A percentile compares a stretch with the other conserved stretches of the same genome.
Evolutionary conservation across 2,888 invertebrate species (phyloP).

Genomic region (Oxytorus armatus): DNA sequence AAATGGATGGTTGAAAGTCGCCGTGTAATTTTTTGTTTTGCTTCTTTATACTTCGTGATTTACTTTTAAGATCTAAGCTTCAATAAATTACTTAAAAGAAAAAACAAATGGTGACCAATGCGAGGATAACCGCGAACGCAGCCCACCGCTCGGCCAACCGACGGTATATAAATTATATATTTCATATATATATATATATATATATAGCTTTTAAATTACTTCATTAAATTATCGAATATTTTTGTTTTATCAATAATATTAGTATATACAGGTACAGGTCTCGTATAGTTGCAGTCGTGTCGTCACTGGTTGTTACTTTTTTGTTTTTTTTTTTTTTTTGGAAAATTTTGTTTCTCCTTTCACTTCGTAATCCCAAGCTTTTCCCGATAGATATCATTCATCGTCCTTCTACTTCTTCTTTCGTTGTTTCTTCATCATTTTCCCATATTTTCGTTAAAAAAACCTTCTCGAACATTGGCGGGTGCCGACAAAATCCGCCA

Average conservation of each 20-base stretch:
- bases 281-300: slow-evolving; percentile 85
- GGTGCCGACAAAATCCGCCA: slow-evolving; percentile 83
- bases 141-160: slow-evolving; percentile 76
- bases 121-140: slow-evolving; percentile 76
- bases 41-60: slow-evolving; percentile 34
- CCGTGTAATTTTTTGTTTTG: not conserved
- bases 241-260: slow-evolving; percentile 77
- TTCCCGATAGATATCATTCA: slow-evolving; percentile 13
- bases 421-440: not conserved
- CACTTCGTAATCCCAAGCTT: slow-evolving; percentile 33
- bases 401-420: slow-evolving; percentile 17
- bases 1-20: slow-evolving; percentile 19
- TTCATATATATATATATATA: slow-evolving; percentile 55
- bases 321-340: slow-evolving; percentile 62
- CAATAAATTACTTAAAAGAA: slow-evolving; percentile 73
- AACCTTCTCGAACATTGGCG: slow-evolving; percentile 74
- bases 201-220: slow-evolving; percentile 66
- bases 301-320: slow-evolving; percentile 82
- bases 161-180: slow-evolving; percentile 66
- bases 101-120: slow-evolving; percentile 43
- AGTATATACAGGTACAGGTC: slow-evolving; percentile 85
- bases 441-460: slow-evolving; percentile 21
- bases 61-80: slow-evolving; percentile 65
- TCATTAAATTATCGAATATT: slow-evolving; percentile 78
- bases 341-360: slow-evolving; percentile 33